Evolutionary conservation across 2,888 invertebrate species (phyloP), one percentile per base, ranked within the genome.

Genomic region (Thyatira batis): DNA sequence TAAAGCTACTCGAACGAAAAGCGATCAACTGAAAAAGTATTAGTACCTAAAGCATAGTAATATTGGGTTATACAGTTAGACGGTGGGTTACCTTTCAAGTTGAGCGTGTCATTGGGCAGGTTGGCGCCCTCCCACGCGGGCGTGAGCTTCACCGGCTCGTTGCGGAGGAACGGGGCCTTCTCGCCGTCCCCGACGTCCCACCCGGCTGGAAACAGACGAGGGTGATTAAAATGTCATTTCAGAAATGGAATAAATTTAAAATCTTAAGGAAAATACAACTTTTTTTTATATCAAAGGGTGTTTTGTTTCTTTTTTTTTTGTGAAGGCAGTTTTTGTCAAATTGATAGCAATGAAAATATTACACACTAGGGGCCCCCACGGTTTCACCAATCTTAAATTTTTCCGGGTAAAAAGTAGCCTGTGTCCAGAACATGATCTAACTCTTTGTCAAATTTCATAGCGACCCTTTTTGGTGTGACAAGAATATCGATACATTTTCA

Each of bases 91-190:
- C 94, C 94, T 93, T 94, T 95, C 83, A 97, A 95, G 89, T 97
- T 97, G 72, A 97, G 94, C 77, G 96, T 96, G 89, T 97, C 96
- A 84, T 95, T 96, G 52, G 96, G 95, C 73, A 96, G 93, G 87
- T 96, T 96, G 65, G 95, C 94, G 58, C 96, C 97, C 87, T 97
- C 97, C 96, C 97, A 97, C 54, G 97, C 96, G 10, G 97, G 97
- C 52, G 97, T 97, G 60, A 97, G 92, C 68, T 95, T 95, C 60
- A 97, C 97, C 49, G 97, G 97, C 86, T 96, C 95, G 67, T 93
- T 89, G 67, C 92, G 92, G 65, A 94, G 92, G 77, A 95, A 93
- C 30, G 94, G 94, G 55, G 92, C 88, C 78, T 93, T 94, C 79
- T 95, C 95, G 48, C 90, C 86, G 60, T 85, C 88, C 50, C 63